Conservation (phyloP, 1,140 invertebrate genomes). For the Lasioglossum baleicum region DNA sequence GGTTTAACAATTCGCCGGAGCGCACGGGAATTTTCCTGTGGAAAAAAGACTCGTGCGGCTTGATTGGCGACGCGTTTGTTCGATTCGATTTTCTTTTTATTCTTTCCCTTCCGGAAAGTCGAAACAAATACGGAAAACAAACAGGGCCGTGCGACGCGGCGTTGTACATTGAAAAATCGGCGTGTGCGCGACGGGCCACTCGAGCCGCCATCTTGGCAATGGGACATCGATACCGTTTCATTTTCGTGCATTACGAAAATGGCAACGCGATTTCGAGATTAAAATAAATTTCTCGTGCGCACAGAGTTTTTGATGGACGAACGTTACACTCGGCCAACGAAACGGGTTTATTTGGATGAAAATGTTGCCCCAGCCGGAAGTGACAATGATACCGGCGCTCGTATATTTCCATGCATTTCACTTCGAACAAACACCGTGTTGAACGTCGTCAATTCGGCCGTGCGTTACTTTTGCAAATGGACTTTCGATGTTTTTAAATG, state of each 20-base stretch:
- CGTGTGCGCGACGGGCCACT: too few species aligned
- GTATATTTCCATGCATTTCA: neutral
- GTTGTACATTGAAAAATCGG: too few species aligned
- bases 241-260: neutral
- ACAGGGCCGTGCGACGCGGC: too few species aligned
- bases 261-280: neutral
- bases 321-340: neutral
- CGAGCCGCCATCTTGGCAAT: too few species aligned
- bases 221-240: neutral
- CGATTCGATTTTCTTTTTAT: too few species aligned
- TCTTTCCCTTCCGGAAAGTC: too few species aligned
- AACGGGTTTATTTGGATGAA: slow-evolving; percentile 1
- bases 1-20: too few species aligned
- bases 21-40: too few species aligned
- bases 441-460: neutral
- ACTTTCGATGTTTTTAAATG: slow-evolving; percentile 1
- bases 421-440: neutral
- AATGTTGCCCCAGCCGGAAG: slow-evolving; percentile 6
- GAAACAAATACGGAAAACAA: too few species aligned
- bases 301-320: neutral
- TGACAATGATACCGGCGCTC: slow-evolving; percentile 6
- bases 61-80: too few species aligned
- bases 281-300: neutral
- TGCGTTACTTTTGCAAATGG: slow-evolving; percentile 13
- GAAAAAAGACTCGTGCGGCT: too few species aligned